phyloP scores from a whole-genome alignment of 2,888 invertebrate species.

The Trichogramma evanescens region DNA sequence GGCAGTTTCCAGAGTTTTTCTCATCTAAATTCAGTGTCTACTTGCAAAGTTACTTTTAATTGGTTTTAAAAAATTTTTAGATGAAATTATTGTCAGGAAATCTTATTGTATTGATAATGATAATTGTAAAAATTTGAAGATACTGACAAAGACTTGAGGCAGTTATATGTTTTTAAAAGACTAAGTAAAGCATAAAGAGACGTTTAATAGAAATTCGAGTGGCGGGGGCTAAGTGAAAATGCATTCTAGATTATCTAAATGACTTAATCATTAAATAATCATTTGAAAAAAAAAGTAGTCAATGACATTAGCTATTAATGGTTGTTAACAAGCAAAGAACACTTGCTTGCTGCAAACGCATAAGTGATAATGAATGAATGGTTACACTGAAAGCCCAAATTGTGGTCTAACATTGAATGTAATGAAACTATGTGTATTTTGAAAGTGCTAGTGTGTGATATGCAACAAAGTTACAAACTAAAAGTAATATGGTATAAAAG shows the following conservation, averaged over 20 bases:
- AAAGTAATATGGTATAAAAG: constrained; percentile 19
- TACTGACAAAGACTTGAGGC: constrained; percentile 21
- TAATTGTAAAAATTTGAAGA: constrained; percentile 21
- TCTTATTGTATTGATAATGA: constrained; percentile 22
- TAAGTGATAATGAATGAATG: constrained; percentile 27
- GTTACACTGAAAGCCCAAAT: constrained; percentile 25
- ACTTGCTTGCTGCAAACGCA: constrained; percentile 32
- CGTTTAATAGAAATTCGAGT: constrained; percentile 13
- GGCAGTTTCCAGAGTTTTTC: constrained; percentile 41
- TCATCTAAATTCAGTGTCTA: constrained; percentile 45
- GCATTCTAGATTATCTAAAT: constrained; percentile 28
- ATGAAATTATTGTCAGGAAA: constrained; percentile 42
- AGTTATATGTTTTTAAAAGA: constrained; percentile 14
- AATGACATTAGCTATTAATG: constrained; percentile 33
- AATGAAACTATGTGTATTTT: constrained; percentile 26
- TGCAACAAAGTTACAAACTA: constrained; percentile 23
- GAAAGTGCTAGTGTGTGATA: constrained; percentile 30
- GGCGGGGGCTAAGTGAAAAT: constrained; percentile 16
- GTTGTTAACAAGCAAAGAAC: constrained; percentile 33
- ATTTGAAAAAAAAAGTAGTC: constrained; percentile 31
- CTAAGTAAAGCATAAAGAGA: constrained; percentile 15
- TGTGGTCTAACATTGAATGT: constrained; percentile 27
- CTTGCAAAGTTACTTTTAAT: constrained; percentile 44
- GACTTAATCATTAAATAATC: constrained; percentile 26
- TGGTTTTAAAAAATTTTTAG: constrained; percentile 43